These are phyloP conservation scores for Blera fallax DNA, from an alignment of 2,888 invertebrate genomes.

Conservation along the genomic window DNA sequence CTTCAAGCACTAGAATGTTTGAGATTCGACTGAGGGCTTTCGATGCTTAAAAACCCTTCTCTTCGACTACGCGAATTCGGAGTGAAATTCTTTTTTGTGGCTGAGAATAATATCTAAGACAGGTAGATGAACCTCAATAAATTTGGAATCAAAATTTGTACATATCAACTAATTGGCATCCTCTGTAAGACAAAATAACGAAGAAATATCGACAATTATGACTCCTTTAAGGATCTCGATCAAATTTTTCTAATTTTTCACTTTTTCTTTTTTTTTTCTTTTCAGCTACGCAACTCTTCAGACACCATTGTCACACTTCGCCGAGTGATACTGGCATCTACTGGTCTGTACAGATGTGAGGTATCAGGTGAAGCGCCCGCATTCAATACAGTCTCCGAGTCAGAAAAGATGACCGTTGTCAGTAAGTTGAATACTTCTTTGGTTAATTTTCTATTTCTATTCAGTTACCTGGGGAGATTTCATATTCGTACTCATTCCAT, in stretches of 20 bases:
- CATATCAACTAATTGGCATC: no score
- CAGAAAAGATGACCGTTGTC: slow-evolving; percentile 88
- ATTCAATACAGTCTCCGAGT: slow-evolving; percentile 89
- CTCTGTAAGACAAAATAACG: no score
- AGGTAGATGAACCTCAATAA: no score
- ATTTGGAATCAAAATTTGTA: no score
- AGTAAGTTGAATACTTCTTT: slow-evolving; percentile 83
- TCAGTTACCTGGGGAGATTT: not conserved
- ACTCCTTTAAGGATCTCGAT: no score
- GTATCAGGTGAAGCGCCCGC: slow-evolving; percentile 90
- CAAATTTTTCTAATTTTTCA: not conserved
- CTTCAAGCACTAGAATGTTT: no score
- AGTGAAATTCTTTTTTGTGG: no score
- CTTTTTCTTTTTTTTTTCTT: slow-evolving; percentile 24
- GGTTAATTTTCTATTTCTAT: not conserved
- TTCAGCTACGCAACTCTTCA: slow-evolving; percentile 86
- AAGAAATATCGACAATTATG: no score
- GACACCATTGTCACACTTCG: slow-evolving; percentile 86
- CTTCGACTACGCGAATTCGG: no score
- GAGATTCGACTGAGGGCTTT: no score
- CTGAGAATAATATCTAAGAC: no score
- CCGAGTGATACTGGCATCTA: slow-evolving; percentile 87
- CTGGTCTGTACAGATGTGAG: slow-evolving; percentile 89
- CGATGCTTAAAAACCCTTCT: no score
- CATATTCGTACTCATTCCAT: not conserved